Evolutionary conservation across 2,797 vertebrate genomes (phyloP), one percentile per base, ranked within the genome.

Genomic region (Sebastes nivosus): DNA sequence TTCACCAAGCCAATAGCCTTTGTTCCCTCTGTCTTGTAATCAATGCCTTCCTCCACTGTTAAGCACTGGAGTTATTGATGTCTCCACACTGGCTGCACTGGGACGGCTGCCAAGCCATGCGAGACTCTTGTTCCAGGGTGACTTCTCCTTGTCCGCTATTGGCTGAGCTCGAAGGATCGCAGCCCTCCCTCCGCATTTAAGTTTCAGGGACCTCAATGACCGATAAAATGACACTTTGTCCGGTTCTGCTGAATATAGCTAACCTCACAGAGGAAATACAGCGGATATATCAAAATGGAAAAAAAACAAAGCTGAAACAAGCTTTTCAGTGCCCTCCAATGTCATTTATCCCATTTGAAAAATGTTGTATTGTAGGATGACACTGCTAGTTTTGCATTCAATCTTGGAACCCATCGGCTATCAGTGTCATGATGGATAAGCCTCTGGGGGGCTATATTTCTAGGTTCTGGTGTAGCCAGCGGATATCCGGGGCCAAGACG

Each of bases 31-130:
- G 86, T 83, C 85, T 88, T 87, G 88, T 93, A 94, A 94, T 94
- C 92, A 91, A 88, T 92, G 85, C 90, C 88, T 89, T 90, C 82
- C 83, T 85, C 80, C 63, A 81, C 84, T 67, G 83, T 89, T 93
- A 89, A 92, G 88, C 87, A 82, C 76, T 87, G 84, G 79, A 88
- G 90, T 95, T 94, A 95, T 95, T 94, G 92, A 95, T 94, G 88
- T 89, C 88, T 89, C 83, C 82, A 87, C 84, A 59, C 79, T 86
- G 85, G 82, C 90, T 90, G 85, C 78, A 66, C 93, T 89, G 93
- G 94, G 93, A 94, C 4, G 24, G 68, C 84, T 90, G 94, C 94
- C 93, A 96, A 93, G 87, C 66, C 63, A 42, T 84, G 80, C 84
- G 77, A 90, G 86, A 86, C 82, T 92, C 77, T 83, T 82, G 72